Conservation (phyloP, 2,797 vertebrate species). For the Acridotheres tristis region DNA sequence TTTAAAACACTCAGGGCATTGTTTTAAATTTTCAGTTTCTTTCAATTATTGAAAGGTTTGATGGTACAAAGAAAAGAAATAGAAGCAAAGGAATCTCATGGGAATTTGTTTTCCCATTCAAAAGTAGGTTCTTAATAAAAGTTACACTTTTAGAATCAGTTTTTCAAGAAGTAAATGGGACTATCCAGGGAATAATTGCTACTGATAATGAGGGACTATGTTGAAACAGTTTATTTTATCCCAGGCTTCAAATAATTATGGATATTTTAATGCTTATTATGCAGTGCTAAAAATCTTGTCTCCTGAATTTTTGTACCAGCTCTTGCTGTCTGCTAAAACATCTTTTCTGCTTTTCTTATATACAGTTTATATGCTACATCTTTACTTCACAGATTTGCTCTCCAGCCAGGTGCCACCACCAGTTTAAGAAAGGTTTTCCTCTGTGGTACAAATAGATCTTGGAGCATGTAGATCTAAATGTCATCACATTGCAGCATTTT, state of each 20-base stretch:
- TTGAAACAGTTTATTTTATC: background rate
- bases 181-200: background rate
- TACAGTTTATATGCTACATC: background rate
- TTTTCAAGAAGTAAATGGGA: background rate
- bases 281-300: background rate
- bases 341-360: background rate
- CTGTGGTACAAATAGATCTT: conserved; percentile 8
- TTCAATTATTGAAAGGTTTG: background rate
- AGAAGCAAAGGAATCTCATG: background rate
- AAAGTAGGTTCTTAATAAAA: background rate
- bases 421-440: conserved; percentile 12
- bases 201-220: background rate
- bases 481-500: conserved; percentile 29
- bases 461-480: background rate
- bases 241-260: background rate
- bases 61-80: background rate
- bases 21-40: background rate
- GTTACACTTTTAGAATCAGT: background rate
- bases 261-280: background rate
- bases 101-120: background rate
- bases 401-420: background rate
- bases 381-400: background rate
- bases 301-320: background rate
- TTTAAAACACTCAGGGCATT: background rate
- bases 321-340: background rate